Evolutionary conservation across 2,888 invertebrate genomes (phyloP).

Genomic region (Aelia acuminata): DNA sequence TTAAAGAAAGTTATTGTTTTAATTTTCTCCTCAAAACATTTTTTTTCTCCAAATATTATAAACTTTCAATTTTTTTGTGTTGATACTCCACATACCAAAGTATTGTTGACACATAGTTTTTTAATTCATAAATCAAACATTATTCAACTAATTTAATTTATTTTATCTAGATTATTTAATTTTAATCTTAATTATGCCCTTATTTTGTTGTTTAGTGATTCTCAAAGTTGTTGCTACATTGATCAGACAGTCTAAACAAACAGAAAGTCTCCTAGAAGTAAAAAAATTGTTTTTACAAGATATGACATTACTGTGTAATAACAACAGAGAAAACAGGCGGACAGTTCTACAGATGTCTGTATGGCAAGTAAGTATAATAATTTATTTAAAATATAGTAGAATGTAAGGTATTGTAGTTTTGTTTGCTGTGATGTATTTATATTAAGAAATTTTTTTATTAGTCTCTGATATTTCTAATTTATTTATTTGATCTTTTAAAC

Average conservation of each 20-base stretch:
- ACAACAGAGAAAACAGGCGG: constrained; percentile 95
- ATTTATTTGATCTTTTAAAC: too few species aligned
- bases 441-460: not conserved
- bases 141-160: not conserved
- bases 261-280: constrained; percentile 90
- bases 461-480: not conserved
- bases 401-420: not conserved
- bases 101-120: too few species aligned
- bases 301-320: constrained; percentile 97
- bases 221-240: constrained; percentile 98
- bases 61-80: too few species aligned
- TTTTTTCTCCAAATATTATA: not conserved
- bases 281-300: constrained; percentile 97
- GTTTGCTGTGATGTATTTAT: not conserved
- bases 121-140: too few species aligned
- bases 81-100: too few species aligned
- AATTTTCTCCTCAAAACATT: not conserved
- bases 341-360: constrained; percentile 99
- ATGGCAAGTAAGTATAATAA: constrained; percentile 79
- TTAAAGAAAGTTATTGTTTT: not conserved
- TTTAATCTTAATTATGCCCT: not conserved
- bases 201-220: constrained; percentile 80
- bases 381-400: not conserved
- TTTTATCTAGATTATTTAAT: not conserved
- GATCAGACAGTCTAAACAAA: constrained; percentile 96